Evolutionary conservation across 1,140 invertebrate genomes (phyloP).

Genomic region (Atta colombica): DNA sequence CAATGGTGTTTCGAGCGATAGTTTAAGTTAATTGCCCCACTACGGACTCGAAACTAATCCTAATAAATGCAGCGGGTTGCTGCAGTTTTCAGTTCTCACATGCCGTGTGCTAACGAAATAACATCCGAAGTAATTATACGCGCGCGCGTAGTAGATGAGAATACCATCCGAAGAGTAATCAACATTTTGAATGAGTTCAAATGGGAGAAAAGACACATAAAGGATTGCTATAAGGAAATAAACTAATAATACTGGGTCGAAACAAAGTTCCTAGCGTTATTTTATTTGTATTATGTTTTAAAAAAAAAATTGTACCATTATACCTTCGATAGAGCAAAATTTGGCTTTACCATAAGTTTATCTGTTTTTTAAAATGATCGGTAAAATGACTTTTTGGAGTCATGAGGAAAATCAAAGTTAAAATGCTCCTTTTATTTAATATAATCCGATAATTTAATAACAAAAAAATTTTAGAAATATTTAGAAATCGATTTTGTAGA

Average conservation of each 20-base stretch:
- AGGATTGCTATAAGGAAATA: neutral
- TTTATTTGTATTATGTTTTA: too few relatives aligned
- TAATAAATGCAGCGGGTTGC: conserved; percentile 55
- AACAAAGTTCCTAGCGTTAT: too few relatives aligned
- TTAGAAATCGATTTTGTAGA: too few relatives aligned
- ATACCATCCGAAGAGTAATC: neutral
- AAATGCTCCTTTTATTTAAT: too few relatives aligned
- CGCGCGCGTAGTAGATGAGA: neutral
- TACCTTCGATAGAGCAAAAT: too few relatives aligned
- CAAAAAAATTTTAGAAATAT: too few relatives aligned
- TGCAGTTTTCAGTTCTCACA: conserved; percentile 42
- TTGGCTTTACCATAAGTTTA: too few relatives aligned
- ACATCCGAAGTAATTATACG: conserved; percentile 18
- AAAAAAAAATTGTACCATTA: too few relatives aligned
- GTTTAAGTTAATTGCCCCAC: conserved; percentile 66
- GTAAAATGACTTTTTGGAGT: too few relatives aligned
- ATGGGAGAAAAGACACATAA: neutral
- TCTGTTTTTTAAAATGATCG: too few relatives aligned
- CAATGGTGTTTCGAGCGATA: conserved; percentile 61
- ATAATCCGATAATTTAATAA: too few relatives aligned
- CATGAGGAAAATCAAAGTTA: too few relatives aligned
- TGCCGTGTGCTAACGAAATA: conserved; percentile 30
- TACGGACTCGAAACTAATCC: conserved; percentile 58
- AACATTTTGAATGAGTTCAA: neutral
- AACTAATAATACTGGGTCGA: neutral